Evolutionary conservation across 2,113 vertebrate genomes (phyloP), one percentile per base, ranked within the genome.

Genomic region (Chaetorhynchus papuensis): DNA sequence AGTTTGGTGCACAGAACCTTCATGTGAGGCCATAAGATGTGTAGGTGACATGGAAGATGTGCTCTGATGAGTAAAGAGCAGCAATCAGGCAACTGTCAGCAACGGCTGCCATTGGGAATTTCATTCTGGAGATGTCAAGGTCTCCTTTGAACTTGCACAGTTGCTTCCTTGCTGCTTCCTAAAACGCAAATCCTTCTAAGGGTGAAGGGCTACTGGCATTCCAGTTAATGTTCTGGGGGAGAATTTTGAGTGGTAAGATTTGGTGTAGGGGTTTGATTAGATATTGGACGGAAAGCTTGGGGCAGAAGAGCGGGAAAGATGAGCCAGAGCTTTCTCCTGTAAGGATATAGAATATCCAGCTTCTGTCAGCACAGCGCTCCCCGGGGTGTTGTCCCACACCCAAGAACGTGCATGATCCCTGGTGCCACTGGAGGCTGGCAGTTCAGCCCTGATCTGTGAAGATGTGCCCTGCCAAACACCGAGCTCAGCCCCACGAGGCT

Each of bases 21-120:
- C 27, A 14, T 0, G 0, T 21, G 71, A 20, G 44, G 61, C 71
- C 2, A 0, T 15, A 26, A 23, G 75, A 35, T 0, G 0, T 20
- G 41, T 6, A 23, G 80, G 63, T 74, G 63, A 20, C 2, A 7
- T 35, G 53, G 13, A 19, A 49, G 35, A 7, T 80, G 80, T 66
- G 78, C 37, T 64, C 53, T 42, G 72, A 22, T 21, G 66, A 60
- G 70, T 41, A 23, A 18, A 1, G 8, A 53, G 37, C 64, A 49
- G 52, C 1, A 1, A 8, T 75, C 56, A 20, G 26, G 5, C n/a
- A 42, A 45, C 47, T 8, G 9, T 10, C 44, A 45, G 66, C 54
- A 47, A 2, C 0, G 0, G 70, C 78, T 60, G 56, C 39, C 1
- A 0, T 5, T 33, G 68, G 78, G 61, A 65, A 22, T 70, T 68